Evolutionary conservation across 2,797 vertebrate genomes (phyloP), one percentile per base, ranked within the genome.

Genomic region (Hippoglossus hippoglossus): DNA sequence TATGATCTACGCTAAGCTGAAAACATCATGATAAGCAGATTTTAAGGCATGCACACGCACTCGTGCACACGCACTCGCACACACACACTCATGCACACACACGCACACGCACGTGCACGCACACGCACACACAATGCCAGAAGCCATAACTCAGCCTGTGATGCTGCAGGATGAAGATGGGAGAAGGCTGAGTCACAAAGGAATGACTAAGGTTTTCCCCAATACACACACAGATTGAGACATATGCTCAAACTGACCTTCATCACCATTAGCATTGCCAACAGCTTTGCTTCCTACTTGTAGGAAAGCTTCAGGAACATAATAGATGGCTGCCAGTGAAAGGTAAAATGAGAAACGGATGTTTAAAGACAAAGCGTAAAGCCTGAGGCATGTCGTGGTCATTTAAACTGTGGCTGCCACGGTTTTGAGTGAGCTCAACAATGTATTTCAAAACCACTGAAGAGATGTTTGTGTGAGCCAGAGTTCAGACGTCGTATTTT

Each of bases 11-110:
- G 18, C 66, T 87, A 87, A 90, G 87, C 85, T 26, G 18, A 55
- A 81, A 89, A 87, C 67, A 77, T 79, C 85, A 87, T 86, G 89
- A 91, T 73, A 81, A 76, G 90, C 84, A 88, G 85, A 39, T 85
- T 90, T 85, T 73, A 86, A 73, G 51, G 24, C 24, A 24, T 24
- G 24, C 24, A 34, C 36, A 74, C 77, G 73, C 76, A 79, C 71
- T n/a, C n/a, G n/a, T n/a, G 58, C 49, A 36, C n/a, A n/a, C n/a
- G n/a, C n/a, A n/a, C n/a, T n/a, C n/a, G n/a, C n/a, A n/a, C n/a
- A n/a, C 52, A 64, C 28, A 0, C 64, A 69, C 50, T n/a, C n/a
- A n/a, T n/a, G 58, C 49, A 36, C 60, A 51, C 61, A 67, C 52
- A 64, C 28, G 0, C 22, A 22, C 22, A 22, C 22, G 2, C 22